phyloP scores from a whole-genome alignment of 2,113 vertebrate genomes.

The Pygoscelis antarcticus region DNA sequence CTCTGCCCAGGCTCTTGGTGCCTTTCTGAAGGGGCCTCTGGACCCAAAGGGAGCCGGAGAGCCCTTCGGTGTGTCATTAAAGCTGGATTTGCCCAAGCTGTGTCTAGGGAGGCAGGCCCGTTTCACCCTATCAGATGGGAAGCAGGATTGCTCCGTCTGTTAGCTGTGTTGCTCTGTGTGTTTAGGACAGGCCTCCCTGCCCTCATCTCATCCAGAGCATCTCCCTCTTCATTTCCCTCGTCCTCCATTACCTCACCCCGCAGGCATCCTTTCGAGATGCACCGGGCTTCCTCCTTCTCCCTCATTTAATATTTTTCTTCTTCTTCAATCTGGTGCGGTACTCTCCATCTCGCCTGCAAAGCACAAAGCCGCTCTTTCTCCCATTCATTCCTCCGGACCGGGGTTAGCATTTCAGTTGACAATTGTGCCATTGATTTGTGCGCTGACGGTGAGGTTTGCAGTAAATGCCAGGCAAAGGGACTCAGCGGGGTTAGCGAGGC shows the following conservation, averaged over 20 bases:
- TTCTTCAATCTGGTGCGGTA: not conserved
- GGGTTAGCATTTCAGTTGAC: constrained; percentile 47
- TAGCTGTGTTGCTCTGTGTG: not conserved
- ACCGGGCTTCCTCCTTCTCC: not conserved
- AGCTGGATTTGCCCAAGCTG: not conserved
- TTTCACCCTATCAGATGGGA: not conserved
- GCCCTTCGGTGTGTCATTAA: not conserved
- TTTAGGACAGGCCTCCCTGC: not conserved
- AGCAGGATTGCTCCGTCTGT: not conserved
- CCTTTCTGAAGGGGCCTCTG: not conserved
- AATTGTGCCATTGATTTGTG: constrained; percentile 64
- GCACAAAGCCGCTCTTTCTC: constrained; percentile 74
- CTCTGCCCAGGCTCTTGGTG: not conserved
- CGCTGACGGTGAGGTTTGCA: not conserved
- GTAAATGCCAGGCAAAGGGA: not conserved
- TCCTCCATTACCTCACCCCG: not conserved
- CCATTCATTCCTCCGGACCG: not conserved
- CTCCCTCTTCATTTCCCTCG: not conserved
- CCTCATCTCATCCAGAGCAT: not conserved
- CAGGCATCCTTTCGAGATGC: not conserved
- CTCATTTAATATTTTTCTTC: not conserved
- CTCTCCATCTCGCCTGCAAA: not conserved
- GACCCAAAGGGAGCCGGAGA: not conserved
- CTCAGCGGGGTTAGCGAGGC: not conserved
- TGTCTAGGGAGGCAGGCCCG: not conserved